Conservation (phyloP, 2,888 invertebrate species). For the Zonitis immaculata region DNA sequence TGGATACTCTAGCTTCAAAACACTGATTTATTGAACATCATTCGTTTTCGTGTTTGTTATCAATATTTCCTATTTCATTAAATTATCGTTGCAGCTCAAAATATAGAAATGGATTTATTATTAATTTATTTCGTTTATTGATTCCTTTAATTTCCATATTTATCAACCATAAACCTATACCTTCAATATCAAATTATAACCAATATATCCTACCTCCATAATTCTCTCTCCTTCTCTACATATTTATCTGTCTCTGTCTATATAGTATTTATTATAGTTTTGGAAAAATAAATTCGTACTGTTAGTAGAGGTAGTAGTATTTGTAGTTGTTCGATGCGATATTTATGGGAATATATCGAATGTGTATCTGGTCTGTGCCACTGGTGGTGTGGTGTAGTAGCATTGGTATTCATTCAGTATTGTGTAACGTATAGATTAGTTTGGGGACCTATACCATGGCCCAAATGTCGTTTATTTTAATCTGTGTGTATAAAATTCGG, state of each 20-base stretch:
- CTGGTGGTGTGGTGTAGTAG: too few relatives aligned
- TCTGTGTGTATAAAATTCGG: conserved; percentile 28
- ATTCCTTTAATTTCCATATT: background rate
- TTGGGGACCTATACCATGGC: conserved; percentile 34
- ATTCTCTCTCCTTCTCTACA: too few relatives aligned
- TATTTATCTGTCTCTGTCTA: too few relatives aligned
- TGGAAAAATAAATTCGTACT: too few relatives aligned
- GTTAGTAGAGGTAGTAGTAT: too few relatives aligned
- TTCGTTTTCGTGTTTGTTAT: background rate
- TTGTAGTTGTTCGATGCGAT: too few relatives aligned
- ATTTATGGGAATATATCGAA: conserved; percentile 32
- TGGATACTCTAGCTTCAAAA: background rate
- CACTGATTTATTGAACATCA: background rate
- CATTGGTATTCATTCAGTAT: conserved; percentile 39
- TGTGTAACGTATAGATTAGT: conserved; percentile 39
- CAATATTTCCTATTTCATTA: background rate
- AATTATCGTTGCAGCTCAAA: background rate
- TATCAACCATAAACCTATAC: too few relatives aligned
- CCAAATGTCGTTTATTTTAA: conserved; percentile 37
- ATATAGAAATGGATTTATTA: background rate
- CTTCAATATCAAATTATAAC: too few relatives aligned
- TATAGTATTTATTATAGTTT: too few relatives aligned
- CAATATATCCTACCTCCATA: too few relatives aligned
- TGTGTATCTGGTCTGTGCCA: conserved; percentile 21
- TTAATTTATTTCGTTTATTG: background rate